Evolutionary conservation across 2,888 invertebrate genomes (phyloP).

Genomic region (Ophion slaviceki): DNA sequence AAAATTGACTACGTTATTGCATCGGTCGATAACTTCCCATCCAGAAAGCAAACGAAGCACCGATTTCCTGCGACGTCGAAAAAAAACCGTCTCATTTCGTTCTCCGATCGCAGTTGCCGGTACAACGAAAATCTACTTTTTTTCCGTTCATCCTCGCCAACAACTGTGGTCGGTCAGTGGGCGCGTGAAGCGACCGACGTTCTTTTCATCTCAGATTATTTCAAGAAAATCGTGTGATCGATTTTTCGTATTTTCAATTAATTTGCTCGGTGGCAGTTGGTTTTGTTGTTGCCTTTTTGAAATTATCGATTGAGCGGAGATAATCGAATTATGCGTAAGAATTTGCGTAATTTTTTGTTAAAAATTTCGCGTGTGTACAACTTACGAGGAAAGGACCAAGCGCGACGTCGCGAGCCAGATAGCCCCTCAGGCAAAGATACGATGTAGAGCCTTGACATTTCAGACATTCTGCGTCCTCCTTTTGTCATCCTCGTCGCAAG

Average conservation of each 20-base stretch:
- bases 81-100: not conserved
- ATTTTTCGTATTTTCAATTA: not conserved
- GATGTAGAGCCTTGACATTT: conserved; percentile 59
- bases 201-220: not conserved
- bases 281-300: not conserved
- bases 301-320: not conserved
- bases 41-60: not conserved
- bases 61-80: not conserved
- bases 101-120: conserved; percentile 5
- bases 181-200: not conserved
- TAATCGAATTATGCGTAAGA: conserved; percentile 25
- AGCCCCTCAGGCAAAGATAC: conserved; percentile 56
- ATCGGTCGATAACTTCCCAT: conserved; percentile 4
- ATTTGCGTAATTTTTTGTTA: conserved; percentile 32
- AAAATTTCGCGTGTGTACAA: conserved; percentile 28
- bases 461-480: conserved; percentile 30
- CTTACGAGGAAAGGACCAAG: conserved; percentile 28
- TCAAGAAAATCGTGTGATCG: not conserved
- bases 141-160: conserved; percentile 12
- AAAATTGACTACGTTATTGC: not conserved
- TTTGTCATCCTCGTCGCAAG: conserved; percentile 31
- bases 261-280: not conserved
- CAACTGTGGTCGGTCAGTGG: conserved; percentile 13
- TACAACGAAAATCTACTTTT: conserved; percentile 37
- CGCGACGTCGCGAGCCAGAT: conserved; percentile 13